Base-by-base conservation (phyloP, 2,113 vertebrate species). In the Rhynchopsitta pachyrhyncha region DNA sequence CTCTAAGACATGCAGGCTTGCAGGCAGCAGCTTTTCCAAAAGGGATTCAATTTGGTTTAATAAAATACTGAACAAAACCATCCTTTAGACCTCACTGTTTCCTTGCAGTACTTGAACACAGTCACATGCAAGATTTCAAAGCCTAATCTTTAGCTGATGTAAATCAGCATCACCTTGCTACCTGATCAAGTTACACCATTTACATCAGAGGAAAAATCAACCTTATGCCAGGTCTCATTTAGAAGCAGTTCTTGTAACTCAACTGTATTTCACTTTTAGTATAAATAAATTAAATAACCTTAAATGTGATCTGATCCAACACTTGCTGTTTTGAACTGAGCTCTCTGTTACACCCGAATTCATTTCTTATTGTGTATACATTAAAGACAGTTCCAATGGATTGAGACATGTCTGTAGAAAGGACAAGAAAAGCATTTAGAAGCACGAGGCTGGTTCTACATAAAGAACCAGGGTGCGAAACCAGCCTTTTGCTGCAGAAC, bases 121-220 rank as follows among this genome's bases (percentile, higher is more conserved):
- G 71, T 29, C 57, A 59, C n/a, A 44, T 5, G 24, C 13, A 70
- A 50, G n/a, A 88, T 33, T 79, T 70, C 66, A 29, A 64, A 46
- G 53, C 31, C 64, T 71, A 22, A 93, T 47, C 55, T 68, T 60
- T 13, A 93, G 62, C 50, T 73, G 86, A 83, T 78, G 47, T 41
- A 79, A 68, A 88, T 67, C 73, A 86, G 28, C 22, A 41, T 18
- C 52, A n/a, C 80, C 66, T 83, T 28, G 20, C 64, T 60, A 70
- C 82, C 71, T 68, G 60, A 80, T 77, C 79, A 77, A 47, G 35
- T 91, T 74, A 86, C 71, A 39, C 13, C 37, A 49, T 68, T 81
- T 81, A 88, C 76, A 94, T 67, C 68, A 90, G 50, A 88, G 90
- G 85, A 82, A 92, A 91, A 94, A 47, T 77, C 64, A 93, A 5